Percentiles rank a stretch among this genome's conserved stretches.
These are phyloP conservation scores for Caenorhabditis elegans DNA, from an alignment of 1,140 invertebrate genomes.

Conservation along the genomic window DNA sequence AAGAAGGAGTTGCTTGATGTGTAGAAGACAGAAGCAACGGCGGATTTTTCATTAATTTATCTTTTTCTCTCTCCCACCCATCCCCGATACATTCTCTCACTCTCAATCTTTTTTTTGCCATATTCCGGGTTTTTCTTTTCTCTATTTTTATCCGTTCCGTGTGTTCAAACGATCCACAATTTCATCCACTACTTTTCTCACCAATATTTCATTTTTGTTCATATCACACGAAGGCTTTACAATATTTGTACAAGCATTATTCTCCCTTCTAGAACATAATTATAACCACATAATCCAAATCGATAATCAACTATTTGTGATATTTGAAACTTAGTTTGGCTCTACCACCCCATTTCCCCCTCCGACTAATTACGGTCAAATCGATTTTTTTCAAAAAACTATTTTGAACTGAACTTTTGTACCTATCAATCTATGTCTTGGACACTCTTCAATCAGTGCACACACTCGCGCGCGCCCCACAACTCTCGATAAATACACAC, in stretches of 20 bases:
- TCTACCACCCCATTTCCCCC: no score
- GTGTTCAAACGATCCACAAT: not conserved
- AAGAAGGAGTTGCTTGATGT: constrained; percentile 25
- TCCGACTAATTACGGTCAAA: not conserved
- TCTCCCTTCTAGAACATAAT: not conserved
- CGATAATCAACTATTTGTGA: constrained; percentile 8
- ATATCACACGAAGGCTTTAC: constrained; percentile 15
- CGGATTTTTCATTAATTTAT: no score
- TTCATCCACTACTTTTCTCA: no score
- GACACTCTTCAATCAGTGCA: not conserved
- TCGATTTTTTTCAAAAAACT: no score
- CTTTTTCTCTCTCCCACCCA: no score
- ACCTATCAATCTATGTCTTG: not conserved
- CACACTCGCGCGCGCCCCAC: no score
- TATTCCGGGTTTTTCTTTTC: not conserved
- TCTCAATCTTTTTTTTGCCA: not conserved
- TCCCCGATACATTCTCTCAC: not conserved
- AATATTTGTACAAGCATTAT: not conserved
- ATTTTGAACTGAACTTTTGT: not conserved
- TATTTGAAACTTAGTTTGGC: constrained; percentile 23
- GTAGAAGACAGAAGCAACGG: not conserved
- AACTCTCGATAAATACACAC: no score
- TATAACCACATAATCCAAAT: not conserved
- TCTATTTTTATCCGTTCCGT: not conserved
- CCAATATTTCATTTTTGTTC: not conserved